Conservation (phyloP, 2,888 invertebrate species). For the Drosophila affinis region DNA sequence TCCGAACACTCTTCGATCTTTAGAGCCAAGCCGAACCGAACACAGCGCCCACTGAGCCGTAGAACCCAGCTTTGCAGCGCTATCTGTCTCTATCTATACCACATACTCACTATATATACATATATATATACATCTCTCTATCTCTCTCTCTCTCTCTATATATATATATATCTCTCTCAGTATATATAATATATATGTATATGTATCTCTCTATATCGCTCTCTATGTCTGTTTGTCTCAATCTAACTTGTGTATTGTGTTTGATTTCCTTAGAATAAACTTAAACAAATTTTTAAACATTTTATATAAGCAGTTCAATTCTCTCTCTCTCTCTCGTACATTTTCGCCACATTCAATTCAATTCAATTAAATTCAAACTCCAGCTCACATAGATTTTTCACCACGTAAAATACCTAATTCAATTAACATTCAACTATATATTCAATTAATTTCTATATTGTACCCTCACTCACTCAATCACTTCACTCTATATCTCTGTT, state of each 20-base stretch:
- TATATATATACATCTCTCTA: slow-evolving; percentile 24
- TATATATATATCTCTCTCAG: background rate
- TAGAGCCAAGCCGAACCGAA: background rate
- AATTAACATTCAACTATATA: slow-evolving; percentile 57
- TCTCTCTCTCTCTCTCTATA: slow-evolving; percentile 2
- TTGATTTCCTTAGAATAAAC: slow-evolving; percentile 67
- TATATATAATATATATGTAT: slow-evolving; percentile 36
- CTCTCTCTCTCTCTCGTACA: slow-evolving; percentile 59
- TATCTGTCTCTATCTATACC: slow-evolving; percentile 27
- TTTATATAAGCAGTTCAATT: slow-evolving; percentile 54
- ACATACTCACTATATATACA: slow-evolving; percentile 26
- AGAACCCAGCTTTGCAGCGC: slow-evolving; percentile 39
- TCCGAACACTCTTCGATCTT: background rate
- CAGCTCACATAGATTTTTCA: slow-evolving; percentile 69
- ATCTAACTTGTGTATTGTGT: slow-evolving; percentile 68
- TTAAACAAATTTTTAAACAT: slow-evolving; percentile 56
- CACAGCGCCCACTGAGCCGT: slow-evolving; percentile 11
- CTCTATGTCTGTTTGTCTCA: slow-evolving; percentile 57
- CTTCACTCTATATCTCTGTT: slow-evolving; percentile 25
- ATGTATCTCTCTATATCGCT: slow-evolving; percentile 45
- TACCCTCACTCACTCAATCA: slow-evolving; percentile 57
- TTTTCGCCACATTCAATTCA: slow-evolving; percentile 46
- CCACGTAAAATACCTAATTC: slow-evolving; percentile 57
- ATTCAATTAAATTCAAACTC: slow-evolving; percentile 55
- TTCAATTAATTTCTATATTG: slow-evolving; percentile 54